A percentile compares a stretch with the other conserved stretches of the same genome.
Evolutionary conservation across 2,888 invertebrate genomes (phyloP).

Genomic region (Lottia scabra): DNA sequence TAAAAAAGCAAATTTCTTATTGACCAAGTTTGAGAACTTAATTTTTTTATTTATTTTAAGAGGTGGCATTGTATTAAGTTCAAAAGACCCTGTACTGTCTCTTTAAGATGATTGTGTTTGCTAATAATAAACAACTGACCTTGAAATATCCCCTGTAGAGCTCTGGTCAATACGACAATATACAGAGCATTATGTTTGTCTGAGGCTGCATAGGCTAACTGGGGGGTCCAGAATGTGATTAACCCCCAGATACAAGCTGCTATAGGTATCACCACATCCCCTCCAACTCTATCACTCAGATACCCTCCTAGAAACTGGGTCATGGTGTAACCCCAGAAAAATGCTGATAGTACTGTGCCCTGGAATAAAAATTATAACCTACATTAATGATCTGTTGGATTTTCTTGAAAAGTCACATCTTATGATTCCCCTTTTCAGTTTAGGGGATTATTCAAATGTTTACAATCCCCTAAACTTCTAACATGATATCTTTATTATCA

Average conservation of each 20-base stretch:
- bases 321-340: conserved; percentile 82
- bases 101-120: too few relatives aligned
- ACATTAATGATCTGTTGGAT: background rate
- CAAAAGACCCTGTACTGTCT: too few relatives aligned
- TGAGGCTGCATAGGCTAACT: conserved; percentile 66
- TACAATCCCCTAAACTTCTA: too few relatives aligned
- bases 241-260: conserved; percentile 73
- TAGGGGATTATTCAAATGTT: too few relatives aligned
- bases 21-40: too few relatives aligned
- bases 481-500: too few relatives aligned
- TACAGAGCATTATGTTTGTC: conserved; percentile 72
- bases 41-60: too few relatives aligned
- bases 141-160: conserved; percentile 78
- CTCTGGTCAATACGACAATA: conserved; percentile 75
- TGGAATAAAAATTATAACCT: conserved; percentile 31
- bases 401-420: too few relatives aligned
- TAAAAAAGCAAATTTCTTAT: too few relatives aligned
- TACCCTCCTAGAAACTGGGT: conserved; percentile 73
- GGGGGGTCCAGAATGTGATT: conserved; percentile 67
- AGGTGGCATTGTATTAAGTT: too few relatives aligned
- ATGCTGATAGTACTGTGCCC: conserved; percentile 79
- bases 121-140: conserved; percentile 45
- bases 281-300: conserved; percentile 74
- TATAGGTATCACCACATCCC: conserved; percentile 76
- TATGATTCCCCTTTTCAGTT: too few relatives aligned